These are phyloP conservation scores for Herpetotheres cachinnans DNA, from an alignment of 2,113 vertebrate genomes.

Conservation along the genomic window DNA sequence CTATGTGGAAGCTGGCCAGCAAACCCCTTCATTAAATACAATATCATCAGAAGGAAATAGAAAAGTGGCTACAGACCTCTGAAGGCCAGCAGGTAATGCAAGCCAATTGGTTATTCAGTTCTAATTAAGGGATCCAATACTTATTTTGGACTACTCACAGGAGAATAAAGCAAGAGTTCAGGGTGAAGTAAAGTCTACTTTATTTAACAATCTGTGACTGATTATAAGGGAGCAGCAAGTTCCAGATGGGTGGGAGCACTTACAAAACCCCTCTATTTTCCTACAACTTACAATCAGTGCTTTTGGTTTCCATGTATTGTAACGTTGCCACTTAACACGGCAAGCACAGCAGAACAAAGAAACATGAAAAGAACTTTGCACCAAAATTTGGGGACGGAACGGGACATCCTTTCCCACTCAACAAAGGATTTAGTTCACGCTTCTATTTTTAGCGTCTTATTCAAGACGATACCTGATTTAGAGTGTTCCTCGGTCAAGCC, in stretches of 20 bases:
- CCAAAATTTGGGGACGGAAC: conserved; percentile 19
- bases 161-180: conserved; percentile 44
- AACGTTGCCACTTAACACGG: background rate
- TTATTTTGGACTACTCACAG: conserved; percentile 39
- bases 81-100: conserved; percentile 56
- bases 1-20: conserved; percentile 31
- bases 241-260: conserved; percentile 61
- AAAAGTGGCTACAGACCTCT: conserved; percentile 27
- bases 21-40: conserved; percentile 17
- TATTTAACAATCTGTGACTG: conserved; percentile 62
- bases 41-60: conserved; percentile 1
- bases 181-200: conserved; percentile 34
- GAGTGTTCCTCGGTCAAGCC: background rate
- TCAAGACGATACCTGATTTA: background rate
- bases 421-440: background rate
- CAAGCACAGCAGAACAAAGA: conserved; percentile 26
- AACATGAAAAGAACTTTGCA: conserved; percentile 6
- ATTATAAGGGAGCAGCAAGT: conserved; percentile 65
- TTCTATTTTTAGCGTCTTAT: conserved; percentile 42
- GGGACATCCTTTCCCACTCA: background rate
- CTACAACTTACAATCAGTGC: conserved; percentile 42
- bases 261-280: conserved; percentile 46
- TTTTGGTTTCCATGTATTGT: conserved; percentile 27
- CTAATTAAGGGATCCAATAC: conserved; percentile 53
- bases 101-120: conserved; percentile 54